Evolutionary conservation across 2,797 vertebrate species (phyloP).

Genomic region (Typhlichthys eigenmanni): DNA sequence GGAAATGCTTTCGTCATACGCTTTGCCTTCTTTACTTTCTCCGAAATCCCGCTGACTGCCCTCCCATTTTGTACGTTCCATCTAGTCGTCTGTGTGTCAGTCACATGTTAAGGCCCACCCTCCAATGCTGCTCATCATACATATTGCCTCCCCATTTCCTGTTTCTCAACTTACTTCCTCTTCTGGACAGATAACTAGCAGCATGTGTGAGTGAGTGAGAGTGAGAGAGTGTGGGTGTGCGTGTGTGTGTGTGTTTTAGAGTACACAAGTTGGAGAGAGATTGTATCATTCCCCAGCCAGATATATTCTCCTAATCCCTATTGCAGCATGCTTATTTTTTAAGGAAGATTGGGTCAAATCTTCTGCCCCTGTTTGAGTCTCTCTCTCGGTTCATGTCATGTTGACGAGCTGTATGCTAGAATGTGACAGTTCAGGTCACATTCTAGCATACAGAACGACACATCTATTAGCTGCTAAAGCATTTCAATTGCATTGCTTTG

Average conservation of each 20-base stretch:
- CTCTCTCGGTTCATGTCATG: too few species aligned
- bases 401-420: too few species aligned
- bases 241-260: neutral
- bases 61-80: neutral
- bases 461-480: too few species aligned
- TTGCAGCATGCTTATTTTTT: too few species aligned
- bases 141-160: conserved; percentile 63
- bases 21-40: neutral
- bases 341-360: too few species aligned
- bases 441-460: too few species aligned
- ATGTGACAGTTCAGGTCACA: too few species aligned
- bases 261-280: neutral
- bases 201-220: neutral
- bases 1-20: neutral
- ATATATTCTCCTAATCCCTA: too few species aligned
- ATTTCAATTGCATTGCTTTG: too few species aligned
- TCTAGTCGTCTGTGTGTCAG: neutral
- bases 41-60: neutral
- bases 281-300: neutral
- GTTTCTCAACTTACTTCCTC: conserved; percentile 70
- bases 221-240: conserved; percentile 1
- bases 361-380: too few species aligned
- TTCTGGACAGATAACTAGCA: conserved; percentile 39
- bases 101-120: conserved; percentile 16
- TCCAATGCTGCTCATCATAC: conserved; percentile 29